Evolutionary conservation across 2,113 vertebrate species (phyloP).

Genomic region (Regulus satrapa): DNA sequence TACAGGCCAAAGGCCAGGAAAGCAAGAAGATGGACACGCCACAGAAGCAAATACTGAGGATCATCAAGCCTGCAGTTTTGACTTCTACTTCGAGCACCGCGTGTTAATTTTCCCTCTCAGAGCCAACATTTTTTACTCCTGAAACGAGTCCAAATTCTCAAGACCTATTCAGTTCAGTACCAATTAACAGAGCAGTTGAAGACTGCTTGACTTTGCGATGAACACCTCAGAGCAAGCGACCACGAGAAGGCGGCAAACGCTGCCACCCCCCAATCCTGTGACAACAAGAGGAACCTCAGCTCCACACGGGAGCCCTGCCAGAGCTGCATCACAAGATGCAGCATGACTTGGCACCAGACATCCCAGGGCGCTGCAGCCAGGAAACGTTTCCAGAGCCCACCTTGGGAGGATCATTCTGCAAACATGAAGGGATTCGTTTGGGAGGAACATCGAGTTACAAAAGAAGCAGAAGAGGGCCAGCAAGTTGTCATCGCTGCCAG

Average conservation of each 20-base stretch:
- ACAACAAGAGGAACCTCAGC: not conserved
- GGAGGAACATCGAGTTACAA: not conserved
- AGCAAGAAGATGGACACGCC: not conserved
- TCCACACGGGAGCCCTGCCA: not conserved
- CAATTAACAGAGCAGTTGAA: not conserved
- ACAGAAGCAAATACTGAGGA: not conserved
- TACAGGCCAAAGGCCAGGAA: not conserved
- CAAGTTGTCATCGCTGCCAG: not conserved
- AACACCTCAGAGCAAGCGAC: not conserved
- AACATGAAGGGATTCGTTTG: not conserved
- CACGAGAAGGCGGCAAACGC: not conserved
- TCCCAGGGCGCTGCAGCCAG: not conserved
- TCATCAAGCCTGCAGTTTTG: not conserved
- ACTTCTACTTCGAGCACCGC: not conserved
- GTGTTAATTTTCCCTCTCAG: not conserved
- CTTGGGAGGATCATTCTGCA: not conserved
- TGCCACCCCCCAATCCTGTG: not conserved
- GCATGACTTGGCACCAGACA: not conserved
- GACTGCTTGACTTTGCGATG: not conserved
- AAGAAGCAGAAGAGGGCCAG: not conserved
- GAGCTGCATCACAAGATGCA: not conserved
- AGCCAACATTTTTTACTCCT: not conserved
- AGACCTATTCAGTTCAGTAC: not conserved
- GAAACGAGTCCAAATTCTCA: not conserved
- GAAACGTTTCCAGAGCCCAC: not conserved